Percentiles rank a stretch among this genome's conserved stretches.
Conservation (phyloP, 30 jellyfish, hydroid and myxozoan species). For the Morbakka virulenta region DNA sequence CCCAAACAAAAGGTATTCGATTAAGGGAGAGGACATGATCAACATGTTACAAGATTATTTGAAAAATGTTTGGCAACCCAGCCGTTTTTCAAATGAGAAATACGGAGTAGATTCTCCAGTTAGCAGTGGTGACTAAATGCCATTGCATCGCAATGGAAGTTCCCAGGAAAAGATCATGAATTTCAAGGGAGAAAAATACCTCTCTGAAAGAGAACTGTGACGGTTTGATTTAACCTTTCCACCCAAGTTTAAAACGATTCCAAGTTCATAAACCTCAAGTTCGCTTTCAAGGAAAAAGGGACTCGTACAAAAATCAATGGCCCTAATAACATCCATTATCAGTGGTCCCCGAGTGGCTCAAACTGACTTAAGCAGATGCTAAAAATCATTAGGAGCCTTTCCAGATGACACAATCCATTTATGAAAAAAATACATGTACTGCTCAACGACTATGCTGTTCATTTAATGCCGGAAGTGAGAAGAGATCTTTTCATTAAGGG, state of each 20-base stretch:
- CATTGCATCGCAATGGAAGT: constrained; percentile 61
- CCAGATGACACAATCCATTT: constrained; percentile 42
- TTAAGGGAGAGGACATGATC: constrained; percentile 37
- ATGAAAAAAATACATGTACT: constrained; percentile 38
- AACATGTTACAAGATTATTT: constrained; percentile 40
- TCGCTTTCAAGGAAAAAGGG: constrained; percentile 58
- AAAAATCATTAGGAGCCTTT: constrained; percentile 23
- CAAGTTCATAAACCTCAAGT: constrained; percentile 21
- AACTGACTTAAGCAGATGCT: constrained; percentile 49
- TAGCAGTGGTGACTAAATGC: constrained; percentile 70
- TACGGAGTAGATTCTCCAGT: constrained; percentile 78
- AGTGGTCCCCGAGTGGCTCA: constrained; percentile 71
- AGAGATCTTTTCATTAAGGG: constrained; percentile 43
- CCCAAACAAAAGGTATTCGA: constrained; percentile 65
- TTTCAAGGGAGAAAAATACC: constrained; percentile 36
- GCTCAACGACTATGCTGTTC: constrained; percentile 48
- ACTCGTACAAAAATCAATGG: constrained; percentile 22
- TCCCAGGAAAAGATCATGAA: too few species aligned
- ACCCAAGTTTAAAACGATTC: constrained; percentile 9
- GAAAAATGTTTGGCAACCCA: constrained; percentile 52
- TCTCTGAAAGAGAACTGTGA: constrained; percentile 41
- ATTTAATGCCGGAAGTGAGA: constrained; percentile 64
- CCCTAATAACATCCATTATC: constrained; percentile 27
- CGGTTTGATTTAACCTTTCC: constrained; percentile 39
- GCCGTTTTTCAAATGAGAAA: constrained; percentile 29